A percentile compares a stretch with the other conserved stretches of the same genome.
These are phyloP conservation scores for Recurvirostra avosetta DNA, from an alignment of 2,113 vertebrate species.

Conservation along the genomic window DNA sequence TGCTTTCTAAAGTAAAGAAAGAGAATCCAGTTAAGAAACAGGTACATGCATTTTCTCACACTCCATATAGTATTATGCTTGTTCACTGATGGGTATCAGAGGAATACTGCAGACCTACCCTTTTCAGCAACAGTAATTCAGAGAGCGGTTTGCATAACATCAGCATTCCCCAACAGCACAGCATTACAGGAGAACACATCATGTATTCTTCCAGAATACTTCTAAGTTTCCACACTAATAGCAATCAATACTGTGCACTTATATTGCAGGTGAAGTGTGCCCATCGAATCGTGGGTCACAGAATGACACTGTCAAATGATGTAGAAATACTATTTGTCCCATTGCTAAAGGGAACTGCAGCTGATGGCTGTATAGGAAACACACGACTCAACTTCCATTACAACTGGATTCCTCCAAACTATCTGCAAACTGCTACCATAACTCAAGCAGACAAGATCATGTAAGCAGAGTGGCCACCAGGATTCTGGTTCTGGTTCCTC, in stretches of 20 bases:
- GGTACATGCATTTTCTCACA: neutral
- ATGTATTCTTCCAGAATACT: neutral
- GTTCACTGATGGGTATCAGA: neutral
- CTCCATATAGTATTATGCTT: neutral
- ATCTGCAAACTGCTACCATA: neutral
- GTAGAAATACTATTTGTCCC: neutral
- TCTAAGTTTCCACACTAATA: neutral
- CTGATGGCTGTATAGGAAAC: neutral
- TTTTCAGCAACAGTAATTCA: neutral
- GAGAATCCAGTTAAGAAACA: neutral
- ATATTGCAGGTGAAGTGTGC: neutral
- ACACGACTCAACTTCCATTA: neutral
- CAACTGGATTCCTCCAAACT: neutral
- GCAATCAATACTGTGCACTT: neutral
- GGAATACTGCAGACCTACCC: neutral
- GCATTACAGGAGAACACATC: neutral
- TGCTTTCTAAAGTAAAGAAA: constrained; percentile 85
- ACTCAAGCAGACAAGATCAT: neutral
- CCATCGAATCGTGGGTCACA: neutral
- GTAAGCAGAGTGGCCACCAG: neutral
- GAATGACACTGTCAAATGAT: neutral
- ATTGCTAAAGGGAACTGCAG: neutral
- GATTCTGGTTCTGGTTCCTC: neutral
- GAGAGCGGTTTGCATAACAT: neutral
- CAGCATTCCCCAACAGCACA: neutral